A percentile compares a stretch with the other conserved stretches of the same genome.
Evolutionary conservation across 2,113 vertebrate genomes (phyloP).

Genomic region (Oxygymnocypris stewartii): DNA sequence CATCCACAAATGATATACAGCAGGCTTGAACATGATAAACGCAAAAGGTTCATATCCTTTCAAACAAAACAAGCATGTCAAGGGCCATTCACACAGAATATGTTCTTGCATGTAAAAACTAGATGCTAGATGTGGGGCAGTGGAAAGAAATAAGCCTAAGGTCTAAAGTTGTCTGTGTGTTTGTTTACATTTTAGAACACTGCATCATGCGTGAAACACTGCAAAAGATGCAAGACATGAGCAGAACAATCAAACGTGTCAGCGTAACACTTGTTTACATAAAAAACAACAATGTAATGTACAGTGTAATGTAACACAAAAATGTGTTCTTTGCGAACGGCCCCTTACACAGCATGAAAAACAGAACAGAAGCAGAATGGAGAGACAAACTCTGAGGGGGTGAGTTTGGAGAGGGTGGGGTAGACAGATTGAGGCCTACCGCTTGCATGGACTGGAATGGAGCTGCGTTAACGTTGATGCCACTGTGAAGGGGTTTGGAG

Average conservation of each 20-base stretch:
- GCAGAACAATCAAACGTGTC: neutral
- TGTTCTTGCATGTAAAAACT: neutral
- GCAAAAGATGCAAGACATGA: neutral
- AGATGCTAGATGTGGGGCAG: neutral
- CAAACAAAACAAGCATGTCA: neutral
- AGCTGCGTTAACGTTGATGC: slow-evolving; percentile 98
- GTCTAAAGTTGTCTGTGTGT: too few species aligned
- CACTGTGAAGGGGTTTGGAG: slow-evolving; percentile 91
- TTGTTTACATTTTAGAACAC: too few species aligned
- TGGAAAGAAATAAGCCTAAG: neutral
- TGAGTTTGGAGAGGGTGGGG: slow-evolving; percentile 1
- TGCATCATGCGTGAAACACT: neutral
- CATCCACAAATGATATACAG: neutral
- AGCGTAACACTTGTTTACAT: neutral
- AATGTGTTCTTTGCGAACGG: neutral
- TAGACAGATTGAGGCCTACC: slow-evolving; percentile 73
- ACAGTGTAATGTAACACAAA: neutral
- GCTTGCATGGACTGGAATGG: slow-evolving; percentile 99
- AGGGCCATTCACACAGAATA: slow-evolving; percentile 1
- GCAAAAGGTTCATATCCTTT: neutral
- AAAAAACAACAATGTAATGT: too few species aligned
- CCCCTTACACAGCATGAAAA: slow-evolving; percentile 1
- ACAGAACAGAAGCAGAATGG: slow-evolving; percentile 36
- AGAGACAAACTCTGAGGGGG: slow-evolving; percentile 6
- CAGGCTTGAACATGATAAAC: neutral